Evolutionary conservation across 1,140 invertebrate species (phyloP), one percentile per base, ranked within the genome.

Genomic region (Aphelinus atriplicis): DNA sequence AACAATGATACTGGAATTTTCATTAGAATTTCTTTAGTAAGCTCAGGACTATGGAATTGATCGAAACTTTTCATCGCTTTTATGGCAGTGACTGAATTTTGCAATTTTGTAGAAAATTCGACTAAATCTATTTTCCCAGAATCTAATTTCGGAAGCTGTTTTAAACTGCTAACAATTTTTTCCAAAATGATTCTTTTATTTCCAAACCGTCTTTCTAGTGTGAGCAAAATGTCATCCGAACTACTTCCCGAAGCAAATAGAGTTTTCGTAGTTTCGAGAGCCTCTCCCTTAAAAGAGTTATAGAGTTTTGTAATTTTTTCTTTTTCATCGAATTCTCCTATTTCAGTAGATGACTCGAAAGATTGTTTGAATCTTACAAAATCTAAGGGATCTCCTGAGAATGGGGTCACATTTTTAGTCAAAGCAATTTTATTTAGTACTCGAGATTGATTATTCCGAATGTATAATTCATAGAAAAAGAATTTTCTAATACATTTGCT

Each of bases 201-300:
- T 2, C 67, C 67, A 26, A 48, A 69, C 3, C n/a, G 56, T 7
- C 57, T 2, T 6, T 69, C 67, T 0, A 69, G n/a, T 45, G 67
- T 69, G 1, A 7, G 3, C 1, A 69, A 48, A 10, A 69, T 46
- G 9, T 7, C 46, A 3, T 48, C 7, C 3, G 56, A 43, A 26
- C 53, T 45, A 1, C 45, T 10, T 26, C 67, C 55, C 1, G 71
- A 9, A 7, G 53, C 53, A 2, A 65, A 48, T 6, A 72, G 10
- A 45, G 51, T 46, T 1, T 72, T 43, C 1, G 62, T 48, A n/a
- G 71, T 53, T 4, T 72, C 53, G 1, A 51, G 55, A 1, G 71
- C 71, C 26, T 72, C 71, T 5, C 61, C 71, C 10, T 72, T 72
- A 9, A 72, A 26, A 7, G 62, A 61, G 1, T 50, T 3, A 42